A percentile compares a stretch with the other conserved stretches of the same genome.
These are phyloP conservation scores for Neelides sp. DNA, from an alignment of 1,140 invertebrate genomes.

Conservation along the genomic window DNA sequence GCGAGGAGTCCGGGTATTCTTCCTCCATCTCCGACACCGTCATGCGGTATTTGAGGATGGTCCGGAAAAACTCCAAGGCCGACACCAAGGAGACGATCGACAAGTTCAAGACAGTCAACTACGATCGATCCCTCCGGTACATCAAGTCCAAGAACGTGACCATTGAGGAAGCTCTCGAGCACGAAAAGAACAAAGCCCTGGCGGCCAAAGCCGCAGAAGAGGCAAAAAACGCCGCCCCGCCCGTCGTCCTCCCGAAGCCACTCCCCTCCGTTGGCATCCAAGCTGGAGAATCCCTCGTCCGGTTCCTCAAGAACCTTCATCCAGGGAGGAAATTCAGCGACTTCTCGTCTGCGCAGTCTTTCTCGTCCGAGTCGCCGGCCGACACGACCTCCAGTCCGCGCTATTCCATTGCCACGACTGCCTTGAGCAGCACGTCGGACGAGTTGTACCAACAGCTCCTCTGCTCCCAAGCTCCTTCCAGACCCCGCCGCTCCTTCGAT, in stretches of 20 bases:
- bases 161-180: conserved; percentile 29
- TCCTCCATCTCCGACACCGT: conserved; percentile 74
- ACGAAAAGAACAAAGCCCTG: conserved; percentile 50
- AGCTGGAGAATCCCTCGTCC: conserved; percentile 28
- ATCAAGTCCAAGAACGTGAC: conserved; percentile 57
- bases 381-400: conserved; percentile 14
- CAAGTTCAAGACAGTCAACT: conserved; percentile 73
- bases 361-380: conserved; percentile 38
- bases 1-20: conserved; percentile 59
- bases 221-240: neutral
- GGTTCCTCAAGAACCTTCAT: conserved; percentile 26
- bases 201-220: conserved; percentile 52
- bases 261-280: conserved; percentile 27
- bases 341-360: conserved; percentile 37
- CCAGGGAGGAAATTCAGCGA: conserved; percentile 39
- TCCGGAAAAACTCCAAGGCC: conserved; percentile 61
- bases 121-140: conserved; percentile 66
- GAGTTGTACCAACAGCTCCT: too few species aligned
- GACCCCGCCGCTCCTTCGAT: too few species aligned
- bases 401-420: conserved; percentile 20
- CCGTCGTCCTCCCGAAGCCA: neutral
- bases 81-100: conserved; percentile 60
- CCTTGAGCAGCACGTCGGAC: conserved; percentile 21
- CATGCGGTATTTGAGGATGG: conserved; percentile 68
- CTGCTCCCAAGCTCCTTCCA: too few species aligned